Conservation (phyloP, 2,113 vertebrate genomes). For the Oreochromis spilurus region DNA sequence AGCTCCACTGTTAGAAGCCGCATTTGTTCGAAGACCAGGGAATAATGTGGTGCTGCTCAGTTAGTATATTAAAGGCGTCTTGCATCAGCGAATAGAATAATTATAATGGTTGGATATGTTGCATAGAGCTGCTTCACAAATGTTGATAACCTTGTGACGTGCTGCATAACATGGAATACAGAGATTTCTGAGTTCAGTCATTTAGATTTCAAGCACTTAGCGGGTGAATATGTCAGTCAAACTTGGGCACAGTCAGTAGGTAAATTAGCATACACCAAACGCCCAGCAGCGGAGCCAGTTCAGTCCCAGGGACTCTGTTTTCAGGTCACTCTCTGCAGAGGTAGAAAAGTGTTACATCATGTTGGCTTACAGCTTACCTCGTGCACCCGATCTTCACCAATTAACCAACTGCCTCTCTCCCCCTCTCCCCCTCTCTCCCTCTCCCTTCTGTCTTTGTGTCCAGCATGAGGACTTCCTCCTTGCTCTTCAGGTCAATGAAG, state of each 20-base stretch:
- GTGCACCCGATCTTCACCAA: not conserved
- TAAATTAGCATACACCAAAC: not conserved
- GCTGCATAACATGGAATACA: not conserved
- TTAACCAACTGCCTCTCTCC: not conserved
- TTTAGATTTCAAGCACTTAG: not conserved
- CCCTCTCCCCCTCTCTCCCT: not conserved
- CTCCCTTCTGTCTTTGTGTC: not conserved
- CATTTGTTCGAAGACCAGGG: not conserved
- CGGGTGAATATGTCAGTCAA: not conserved
- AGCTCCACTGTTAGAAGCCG: not conserved
- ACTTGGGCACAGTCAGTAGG: not conserved
- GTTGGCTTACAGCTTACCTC: not conserved
- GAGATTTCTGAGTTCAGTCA: not conserved
- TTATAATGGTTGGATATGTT: not conserved
- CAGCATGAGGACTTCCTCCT: slow-evolving; percentile 95
- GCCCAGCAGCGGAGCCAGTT: not conserved
- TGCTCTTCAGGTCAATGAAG: slow-evolving; percentile 95
- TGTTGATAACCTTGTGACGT: not conserved
- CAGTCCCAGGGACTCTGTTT: not conserved
- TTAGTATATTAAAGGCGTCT: not conserved
- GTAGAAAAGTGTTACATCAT: not conserved
- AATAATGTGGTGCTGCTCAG: not conserved
- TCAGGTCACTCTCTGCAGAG: not conserved
- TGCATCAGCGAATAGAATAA: not conserved
- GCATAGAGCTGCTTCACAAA: not conserved